A percentile compares a stretch with the other conserved stretches of the same genome.
These are phyloP conservation scores for Thalassophryne amazonica DNA, from an alignment of 2,797 vertebrate genomes.

Conservation along the genomic window DNA sequence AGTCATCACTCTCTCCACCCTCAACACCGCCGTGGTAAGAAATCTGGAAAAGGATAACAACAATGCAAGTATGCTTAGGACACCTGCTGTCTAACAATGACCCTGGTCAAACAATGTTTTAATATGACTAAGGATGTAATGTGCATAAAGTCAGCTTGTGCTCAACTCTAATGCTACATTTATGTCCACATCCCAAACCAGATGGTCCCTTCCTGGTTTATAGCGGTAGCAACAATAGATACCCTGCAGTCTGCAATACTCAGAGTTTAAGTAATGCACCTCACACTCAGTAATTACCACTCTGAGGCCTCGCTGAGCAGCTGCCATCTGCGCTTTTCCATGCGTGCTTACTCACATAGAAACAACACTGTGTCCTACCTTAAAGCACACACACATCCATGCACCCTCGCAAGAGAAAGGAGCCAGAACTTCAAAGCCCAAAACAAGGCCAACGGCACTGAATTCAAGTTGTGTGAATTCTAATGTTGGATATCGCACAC, in stretches of 20 bases:
- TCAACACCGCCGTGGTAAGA: slow-evolving; percentile 86
- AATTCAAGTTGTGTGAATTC: slow-evolving; percentile 39
- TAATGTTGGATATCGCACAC: slow-evolving; percentile 22
- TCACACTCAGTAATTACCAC: slow-evolving; percentile 77
- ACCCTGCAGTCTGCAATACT: slow-evolving; percentile 66
- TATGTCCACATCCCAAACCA: slow-evolving; percentile 20
- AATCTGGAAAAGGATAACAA: slow-evolving; percentile 80
- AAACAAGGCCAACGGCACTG: slow-evolving; percentile 22
- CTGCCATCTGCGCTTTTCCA: slow-evolving; percentile 76
- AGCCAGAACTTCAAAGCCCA: slow-evolving; percentile 34
- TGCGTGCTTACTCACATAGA: slow-evolving; percentile 34
- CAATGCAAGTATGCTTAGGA: too few species aligned
- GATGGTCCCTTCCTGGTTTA: slow-evolving; percentile 36
- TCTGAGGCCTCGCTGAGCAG: slow-evolving; percentile 73
- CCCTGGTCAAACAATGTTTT: too few species aligned
- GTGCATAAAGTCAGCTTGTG: too few species aligned
- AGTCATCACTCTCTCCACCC: slow-evolving; percentile 92
- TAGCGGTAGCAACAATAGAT: slow-evolving; percentile 59
- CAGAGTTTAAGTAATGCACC: slow-evolving; percentile 78
- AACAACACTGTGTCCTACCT: slow-evolving; percentile 43
- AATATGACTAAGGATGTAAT: too few species aligned
- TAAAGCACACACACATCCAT: slow-evolving; percentile 20
- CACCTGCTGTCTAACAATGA: too few species aligned
- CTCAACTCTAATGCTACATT: too few species aligned
- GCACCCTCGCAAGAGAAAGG: slow-evolving; percentile 26